These are phyloP conservation scores for Peromyscus attwateri DNA, from an alignment of 2,797 vertebrate genomes.

Conservation along the genomic window DNA sequence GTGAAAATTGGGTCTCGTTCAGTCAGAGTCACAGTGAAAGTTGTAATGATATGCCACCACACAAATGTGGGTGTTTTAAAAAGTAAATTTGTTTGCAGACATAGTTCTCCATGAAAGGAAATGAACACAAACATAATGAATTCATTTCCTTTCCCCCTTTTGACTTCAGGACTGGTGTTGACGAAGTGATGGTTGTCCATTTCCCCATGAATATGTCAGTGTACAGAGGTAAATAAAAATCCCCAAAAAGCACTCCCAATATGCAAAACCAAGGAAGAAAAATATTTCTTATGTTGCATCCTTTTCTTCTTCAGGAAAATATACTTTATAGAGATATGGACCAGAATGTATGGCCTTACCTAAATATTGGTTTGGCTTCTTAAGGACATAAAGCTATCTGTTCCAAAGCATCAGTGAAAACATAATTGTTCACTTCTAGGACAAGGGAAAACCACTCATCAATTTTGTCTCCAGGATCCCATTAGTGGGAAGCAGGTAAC, in stretches of 20 bases:
- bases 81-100: conserved; percentile 58
- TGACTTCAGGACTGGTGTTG: neutral
- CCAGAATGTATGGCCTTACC: neutral
- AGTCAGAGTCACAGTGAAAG: neutral
- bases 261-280: conserved; percentile 1
- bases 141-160: neutral
- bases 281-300: neutral
- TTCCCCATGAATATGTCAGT: conserved; percentile 19
- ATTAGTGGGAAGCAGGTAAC: conserved; percentile 7
- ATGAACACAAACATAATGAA: neutral
- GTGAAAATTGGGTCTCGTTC: neutral
- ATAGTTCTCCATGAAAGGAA: conserved; percentile 22
- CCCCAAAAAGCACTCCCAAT: neutral
- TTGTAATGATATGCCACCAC: neutral
- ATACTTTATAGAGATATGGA: conserved; percentile 42
- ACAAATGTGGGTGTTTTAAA: neutral
- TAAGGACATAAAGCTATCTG: conserved; percentile 33
- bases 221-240: neutral
- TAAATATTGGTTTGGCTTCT: conserved; percentile 35
- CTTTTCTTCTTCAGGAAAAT: conserved; percentile 45
- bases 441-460: neutral
- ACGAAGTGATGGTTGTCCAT: conserved; percentile 18
- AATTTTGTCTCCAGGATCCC: neutral
- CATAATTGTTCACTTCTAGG: neutral
- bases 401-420: conserved; percentile 41